Base-by-base conservation (phyloP, 2,797 vertebrate species). In the Hypotaenidia okinawae region DNA sequence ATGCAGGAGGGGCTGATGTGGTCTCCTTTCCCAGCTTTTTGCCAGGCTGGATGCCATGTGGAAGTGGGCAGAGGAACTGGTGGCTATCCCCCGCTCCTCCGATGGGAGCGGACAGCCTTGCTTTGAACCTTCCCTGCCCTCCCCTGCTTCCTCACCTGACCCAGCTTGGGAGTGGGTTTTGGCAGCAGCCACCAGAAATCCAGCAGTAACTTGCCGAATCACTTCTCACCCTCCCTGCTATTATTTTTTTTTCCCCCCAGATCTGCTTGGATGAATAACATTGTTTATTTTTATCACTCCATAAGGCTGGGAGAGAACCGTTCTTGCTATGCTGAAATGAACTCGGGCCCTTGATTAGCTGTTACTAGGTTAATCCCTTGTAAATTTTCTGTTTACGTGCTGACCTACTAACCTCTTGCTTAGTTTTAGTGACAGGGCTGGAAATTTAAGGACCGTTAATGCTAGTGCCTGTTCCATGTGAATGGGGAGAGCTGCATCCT, bases 331-430 rank as follows among this genome's bases (percentile, higher is more conserved):
- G 55, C 66, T 32, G 73, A 77, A 77, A 59, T 84, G 74, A 81
- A 81, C 83, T 69, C 0, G 0, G 16, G 68, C 73, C 25, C 19
- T 57, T 69, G 92, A 88, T 94, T 66, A 93, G 92, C 91, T 76
- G 32, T 85, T 88, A 93, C 51, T 95, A 30, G 92, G 94, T 92
- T 96, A 97, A 97, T 96, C 89, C 59, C 54, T 25, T 86, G 91
- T 87, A 70, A 78, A 62, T 94, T 94, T 95, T 91, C 17, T 16
- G 84, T 93, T 70, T 85, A 39, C 0, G 0, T 91, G 62, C 73
- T 95, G 94, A 95, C 92, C 95, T 93, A 87, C 82, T 95, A 96
- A 93, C 89, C 92, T 92, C 66, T 21, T 72, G 86, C 61, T 69
- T 81, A 21, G 82, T 91, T 96, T 89, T 45, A 66, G 81, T 79